Evolutionary conservation across 37 sponge, comb jelly and placozoan genomes (phyloP).

Genomic region (Haliclona indistincta): DNA sequence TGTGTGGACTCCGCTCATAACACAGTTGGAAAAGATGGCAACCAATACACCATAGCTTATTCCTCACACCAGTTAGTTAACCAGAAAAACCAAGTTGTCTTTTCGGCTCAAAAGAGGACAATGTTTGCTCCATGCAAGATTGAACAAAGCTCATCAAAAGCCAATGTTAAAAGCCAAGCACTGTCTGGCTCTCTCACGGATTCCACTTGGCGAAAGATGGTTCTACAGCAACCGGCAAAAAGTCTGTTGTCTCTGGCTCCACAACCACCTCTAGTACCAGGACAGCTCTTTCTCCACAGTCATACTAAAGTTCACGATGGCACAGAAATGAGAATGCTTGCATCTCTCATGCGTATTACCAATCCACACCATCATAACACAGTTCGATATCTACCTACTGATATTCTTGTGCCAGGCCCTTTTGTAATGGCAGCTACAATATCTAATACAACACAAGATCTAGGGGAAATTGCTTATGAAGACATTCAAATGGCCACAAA

Average conservation of each 20-base stretch:
- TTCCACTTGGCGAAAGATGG: neutral
- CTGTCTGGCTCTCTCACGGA: neutral
- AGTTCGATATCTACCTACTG: constrained; percentile 24
- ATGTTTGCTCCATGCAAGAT: constrained; percentile 23
- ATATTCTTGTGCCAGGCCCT: constrained; percentile 51
- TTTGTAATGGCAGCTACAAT: constrained; percentile 37
- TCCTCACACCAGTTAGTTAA: constrained; percentile 34
- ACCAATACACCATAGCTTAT: constrained; percentile 19
- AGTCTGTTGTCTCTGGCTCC: neutral
- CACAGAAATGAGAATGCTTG: constrained; percentile 22
- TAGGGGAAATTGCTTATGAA: constrained; percentile 35
- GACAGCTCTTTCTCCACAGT: constrained; percentile 37
- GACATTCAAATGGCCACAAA: constrained; percentile 11
- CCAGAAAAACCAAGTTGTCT: constrained; percentile 17
- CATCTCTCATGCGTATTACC: constrained; percentile 14
- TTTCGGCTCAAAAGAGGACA: constrained; percentile 23
- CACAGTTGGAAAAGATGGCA: neutral
- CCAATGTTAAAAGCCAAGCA: neutral
- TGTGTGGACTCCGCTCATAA: neutral
- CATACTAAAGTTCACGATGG: constrained; percentile 10
- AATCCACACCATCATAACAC: constrained; percentile 58
- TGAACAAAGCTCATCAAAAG: neutral
- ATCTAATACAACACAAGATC: constrained; percentile 26
- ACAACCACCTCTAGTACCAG: constrained; percentile 6
- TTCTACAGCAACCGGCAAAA: constrained; percentile 13